phyloP scores from a whole-genome alignment of 2,888 invertebrate genomes.

The Noctua pronuba region DNA sequence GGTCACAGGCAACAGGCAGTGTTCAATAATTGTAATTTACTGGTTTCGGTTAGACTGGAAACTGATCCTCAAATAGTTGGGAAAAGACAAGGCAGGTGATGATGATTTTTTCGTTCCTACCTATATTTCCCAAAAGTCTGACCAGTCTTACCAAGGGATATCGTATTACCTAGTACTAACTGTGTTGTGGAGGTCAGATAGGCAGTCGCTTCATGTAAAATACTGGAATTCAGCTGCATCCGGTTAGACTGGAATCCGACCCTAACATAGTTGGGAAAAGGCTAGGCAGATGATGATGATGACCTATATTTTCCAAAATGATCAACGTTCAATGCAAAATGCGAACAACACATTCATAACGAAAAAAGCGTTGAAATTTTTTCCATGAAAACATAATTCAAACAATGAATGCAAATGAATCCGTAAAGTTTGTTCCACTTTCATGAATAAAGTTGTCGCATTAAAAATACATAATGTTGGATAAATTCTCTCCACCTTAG shows the following conservation, averaged over 20 bases:
- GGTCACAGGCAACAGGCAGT: background rate
- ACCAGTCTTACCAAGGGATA: no score
- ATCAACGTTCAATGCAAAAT: background rate
- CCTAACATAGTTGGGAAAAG: background rate
- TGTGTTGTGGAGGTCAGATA: no score
- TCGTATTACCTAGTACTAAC: no score
- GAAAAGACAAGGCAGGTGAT: background rate
- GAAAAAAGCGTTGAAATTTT: slow-evolving; percentile 18
- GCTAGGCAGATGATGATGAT: no score
- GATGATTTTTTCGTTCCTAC: no score
- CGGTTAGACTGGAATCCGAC: background rate
- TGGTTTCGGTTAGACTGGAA: background rate
- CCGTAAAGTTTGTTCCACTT: slow-evolving; percentile 57
- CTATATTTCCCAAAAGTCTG: background rate
- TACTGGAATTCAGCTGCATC: no score
- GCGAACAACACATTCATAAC: slow-evolving; percentile 9
- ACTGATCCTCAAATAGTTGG: background rate
- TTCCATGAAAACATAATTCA: slow-evolving; percentile 39
- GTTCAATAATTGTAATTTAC: background rate
- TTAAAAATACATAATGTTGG: slow-evolving; percentile 47
- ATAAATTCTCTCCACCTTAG: slow-evolving; percentile 16
- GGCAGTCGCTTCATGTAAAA: no score
- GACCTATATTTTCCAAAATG: background rate
- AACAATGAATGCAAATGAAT: slow-evolving; percentile 57
- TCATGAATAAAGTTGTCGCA: slow-evolving; percentile 57